Evolutionary conservation across 2,797 vertebrate species (phyloP), one percentile per base, ranked within the genome.

Genomic region (Propithecus perrieri): DNA sequence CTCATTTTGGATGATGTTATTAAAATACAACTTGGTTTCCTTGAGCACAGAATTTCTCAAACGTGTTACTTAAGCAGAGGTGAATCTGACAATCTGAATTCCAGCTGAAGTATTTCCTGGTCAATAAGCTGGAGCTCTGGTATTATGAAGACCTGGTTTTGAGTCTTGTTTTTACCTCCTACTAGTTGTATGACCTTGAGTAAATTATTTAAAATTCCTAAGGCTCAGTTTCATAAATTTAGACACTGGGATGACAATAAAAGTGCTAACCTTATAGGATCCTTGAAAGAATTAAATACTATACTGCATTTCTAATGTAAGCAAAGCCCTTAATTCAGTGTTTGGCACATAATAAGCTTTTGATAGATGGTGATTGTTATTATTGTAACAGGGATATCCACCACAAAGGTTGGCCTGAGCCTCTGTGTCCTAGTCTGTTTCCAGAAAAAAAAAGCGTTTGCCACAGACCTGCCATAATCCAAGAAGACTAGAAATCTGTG

Each of bases 1-100:
- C 83, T 94, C 20, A 93, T 85, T 95, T 95, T 83, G 63, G 33
- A 63, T 50, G 33, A 85, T 28, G 41, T 72, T 92, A 74, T 91
- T 96, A 96, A 95, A 92, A 92, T 41, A 85, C 28, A n/a, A 46
- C 50, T 79, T 76, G 24, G 72, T 69, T 78, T 87, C 46, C 53
- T 33, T 33, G 57, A 89, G 65, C 71, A 84, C 46, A 87, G 46
- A 92, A 84, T 92, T 90, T 91, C 79, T 71, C 83, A 83, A 90
- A 79, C 33, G 28, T 0, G 12, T 57, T 85, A 53, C 65, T 92
- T 92, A 72, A 65, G 18, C 72, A 90, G 59, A 96, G 53, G 35
- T 85, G 65, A 90, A 24, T 43, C 35, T 91, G 30, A 79, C 17
- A 53, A 14, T 71, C 63, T 63, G 74, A 96, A 85, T 83, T 83